Conservation (phyloP, 2,113 vertebrate genomes). For the Cranoglanis bouderius region DNA sequence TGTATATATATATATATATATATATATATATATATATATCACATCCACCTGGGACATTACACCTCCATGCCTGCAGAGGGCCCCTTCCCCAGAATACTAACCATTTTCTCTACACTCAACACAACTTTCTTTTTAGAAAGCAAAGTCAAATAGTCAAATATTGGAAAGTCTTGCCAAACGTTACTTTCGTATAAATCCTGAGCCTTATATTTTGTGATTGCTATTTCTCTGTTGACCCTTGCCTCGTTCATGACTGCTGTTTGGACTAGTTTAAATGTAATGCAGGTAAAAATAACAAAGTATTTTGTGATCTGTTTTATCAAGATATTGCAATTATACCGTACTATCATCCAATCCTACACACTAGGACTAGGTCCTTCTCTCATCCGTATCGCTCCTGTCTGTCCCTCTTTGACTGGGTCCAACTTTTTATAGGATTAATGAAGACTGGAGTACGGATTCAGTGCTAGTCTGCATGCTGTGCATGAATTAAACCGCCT, state of each 20-base stretch:
- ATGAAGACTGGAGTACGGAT: background rate
- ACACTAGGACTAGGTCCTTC: too few relatives aligned
- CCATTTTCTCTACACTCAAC: background rate
- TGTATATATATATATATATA: too few relatives aligned
- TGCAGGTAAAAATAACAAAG: background rate
- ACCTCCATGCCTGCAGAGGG: background rate
- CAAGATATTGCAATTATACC: background rate
- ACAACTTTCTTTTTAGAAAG: background rate
- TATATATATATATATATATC: background rate
- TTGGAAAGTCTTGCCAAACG: background rate
- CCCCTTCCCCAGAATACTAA: background rate
- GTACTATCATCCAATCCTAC: background rate
- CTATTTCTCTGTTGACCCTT: background rate
- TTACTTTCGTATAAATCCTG: background rate
- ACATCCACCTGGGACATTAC: background rate
- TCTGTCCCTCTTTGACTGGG: background rate
- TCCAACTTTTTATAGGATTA: background rate
- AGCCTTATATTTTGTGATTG: background rate
- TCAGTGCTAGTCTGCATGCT: background rate
- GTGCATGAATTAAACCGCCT: background rate
- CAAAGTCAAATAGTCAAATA: background rate
- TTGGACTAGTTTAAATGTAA: background rate
- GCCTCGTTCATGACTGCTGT: background rate
- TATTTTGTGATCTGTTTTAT: background rate
- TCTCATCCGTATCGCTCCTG: background rate